These are phyloP conservation scores for Orchestia grillus DNA, from an alignment of 1,140 invertebrate species.

Conservation along the genomic window DNA sequence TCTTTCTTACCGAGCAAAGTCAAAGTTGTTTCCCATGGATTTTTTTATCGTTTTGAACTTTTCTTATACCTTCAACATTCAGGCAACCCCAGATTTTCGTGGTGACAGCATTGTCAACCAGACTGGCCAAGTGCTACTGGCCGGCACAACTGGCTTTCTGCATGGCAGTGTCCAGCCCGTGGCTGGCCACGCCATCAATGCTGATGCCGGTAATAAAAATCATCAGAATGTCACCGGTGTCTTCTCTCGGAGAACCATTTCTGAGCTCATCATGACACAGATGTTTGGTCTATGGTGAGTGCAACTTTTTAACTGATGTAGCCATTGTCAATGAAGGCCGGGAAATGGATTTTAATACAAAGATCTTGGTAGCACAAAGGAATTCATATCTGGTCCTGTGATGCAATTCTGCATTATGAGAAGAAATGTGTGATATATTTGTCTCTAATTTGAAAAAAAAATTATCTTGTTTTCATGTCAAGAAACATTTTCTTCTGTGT, in stretches of 20 bases:
- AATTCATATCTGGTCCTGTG: too few relatives aligned
- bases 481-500: too few relatives aligned
- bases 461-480: too few relatives aligned
- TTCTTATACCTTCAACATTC: not conserved
- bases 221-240: slow-evolving; percentile 17
- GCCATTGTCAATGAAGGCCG: not conserved
- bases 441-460: too few relatives aligned
- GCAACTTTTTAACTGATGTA: too few relatives aligned
- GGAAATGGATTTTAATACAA: not conserved
- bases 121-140: slow-evolving; percentile 40
- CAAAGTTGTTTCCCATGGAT: too few relatives aligned
- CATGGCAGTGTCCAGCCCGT: slow-evolving; percentile 14
- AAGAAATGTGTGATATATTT: too few relatives aligned
- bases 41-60: not conserved
- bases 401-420: too few relatives aligned
- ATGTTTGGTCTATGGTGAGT: slow-evolving; percentile 43
- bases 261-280: slow-evolving; percentile 41
- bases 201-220: not conserved
- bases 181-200: not conserved
- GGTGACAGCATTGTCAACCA: slow-evolving; percentile 1
- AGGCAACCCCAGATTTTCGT: slow-evolving; percentile 25
- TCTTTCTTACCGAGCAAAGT: too few relatives aligned
- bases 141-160: slow-evolving; percentile 37
- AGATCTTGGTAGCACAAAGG: not conserved
- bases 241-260: slow-evolving; percentile 15